Base-by-base conservation (phyloP, 1,140 invertebrate genomes). In the Hylaeus volcanicus region DNA sequence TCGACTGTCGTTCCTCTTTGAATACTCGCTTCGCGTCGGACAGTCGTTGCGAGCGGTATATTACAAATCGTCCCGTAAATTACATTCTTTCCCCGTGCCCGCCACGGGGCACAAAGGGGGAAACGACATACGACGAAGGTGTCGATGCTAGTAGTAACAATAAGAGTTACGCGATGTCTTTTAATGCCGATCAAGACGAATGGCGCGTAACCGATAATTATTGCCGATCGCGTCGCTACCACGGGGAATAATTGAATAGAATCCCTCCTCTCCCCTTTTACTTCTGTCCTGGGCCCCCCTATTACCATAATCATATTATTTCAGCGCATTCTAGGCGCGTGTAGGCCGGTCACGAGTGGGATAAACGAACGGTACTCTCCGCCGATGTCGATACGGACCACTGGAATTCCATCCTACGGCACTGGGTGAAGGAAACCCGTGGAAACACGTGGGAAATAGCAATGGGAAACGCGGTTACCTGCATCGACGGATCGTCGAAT, bases 291-390 rank as follows among this genome's bases (percentile, higher is more conserved):
- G 43, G 43, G 41, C 70, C 1, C 41, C 45, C 45, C 45, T 26
- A 87, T 88, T 89, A 86, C 83, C 87, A 89, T 88, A 88, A 89
- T 89, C 86, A 84, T 77, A 86, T 89, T 80, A 85, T 80, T 83
- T 75, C 66, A 65, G 68, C 71, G 82, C 74, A 81, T 77, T 87
- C 85, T 85, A 79, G 78, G 74, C 81, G 78, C 81, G 87, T 85
- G 84, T 86, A 86, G 81, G 84, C 83, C 78, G 85, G 65, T 76
- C 82, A 74, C 82, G 86, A 86, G 84, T 86, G 81, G 83, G 81
- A 85, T 87, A 85, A 81, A 82, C 64, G 81, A 79, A 73, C 76
- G 53, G 12, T 51, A 64, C 51, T 48, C n/a, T 41, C 45, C 15
- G 65, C 51, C 43, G 74, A 80, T 68, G 51, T 58, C 37, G 75